These are phyloP conservation scores for Scaptomyza flava DNA, from an alignment of 2,888 invertebrate species.

Conservation along the genomic window DNA sequence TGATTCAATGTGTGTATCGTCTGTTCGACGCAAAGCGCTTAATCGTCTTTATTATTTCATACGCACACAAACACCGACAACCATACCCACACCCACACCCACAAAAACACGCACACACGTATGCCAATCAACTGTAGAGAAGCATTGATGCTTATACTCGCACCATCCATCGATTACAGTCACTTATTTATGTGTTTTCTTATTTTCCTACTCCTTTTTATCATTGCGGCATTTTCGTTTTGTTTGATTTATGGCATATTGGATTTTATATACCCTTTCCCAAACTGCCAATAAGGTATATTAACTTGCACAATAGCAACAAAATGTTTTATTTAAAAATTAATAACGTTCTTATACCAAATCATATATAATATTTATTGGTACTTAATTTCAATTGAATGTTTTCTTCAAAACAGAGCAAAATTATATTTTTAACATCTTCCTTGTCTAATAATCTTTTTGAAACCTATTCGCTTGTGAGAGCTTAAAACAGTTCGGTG, in stretches of 20 bases:
- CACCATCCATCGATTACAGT: conserved; percentile 62
- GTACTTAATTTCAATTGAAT: too few relatives aligned
- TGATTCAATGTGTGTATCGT: conserved; percentile 15
- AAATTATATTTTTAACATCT: too few relatives aligned
- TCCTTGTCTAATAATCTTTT: not conserved
- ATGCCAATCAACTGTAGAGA: conserved; percentile 45
- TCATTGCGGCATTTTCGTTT: conserved; percentile 41
- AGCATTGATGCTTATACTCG: conserved; percentile 39
- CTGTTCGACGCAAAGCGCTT: conserved; percentile 42
- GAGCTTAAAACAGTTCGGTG: conserved; percentile 31
- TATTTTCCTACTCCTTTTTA: conserved; percentile 23
- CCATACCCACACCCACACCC: conserved; percentile 21
- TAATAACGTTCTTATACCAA: too few relatives aligned
- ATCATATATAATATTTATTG: too few relatives aligned
- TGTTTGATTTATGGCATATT: conserved; percentile 41
- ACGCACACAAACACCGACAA: conserved; percentile 19
- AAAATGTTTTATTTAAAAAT: not conserved
- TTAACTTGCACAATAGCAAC: not conserved
- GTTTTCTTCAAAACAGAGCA: too few relatives aligned
- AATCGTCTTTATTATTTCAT: conserved; percentile 68
- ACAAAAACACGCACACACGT: conserved; percentile 26
- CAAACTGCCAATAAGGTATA: not conserved
- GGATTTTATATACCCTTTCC: conserved; percentile 35
- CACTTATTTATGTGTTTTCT: conserved; percentile 71
- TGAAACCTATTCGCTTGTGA: not conserved